Evolutionary conservation across 2,113 vertebrate genomes (phyloP), one percentile per base, ranked within the genome.

Genomic region (Amphiprion ocellaris): DNA sequence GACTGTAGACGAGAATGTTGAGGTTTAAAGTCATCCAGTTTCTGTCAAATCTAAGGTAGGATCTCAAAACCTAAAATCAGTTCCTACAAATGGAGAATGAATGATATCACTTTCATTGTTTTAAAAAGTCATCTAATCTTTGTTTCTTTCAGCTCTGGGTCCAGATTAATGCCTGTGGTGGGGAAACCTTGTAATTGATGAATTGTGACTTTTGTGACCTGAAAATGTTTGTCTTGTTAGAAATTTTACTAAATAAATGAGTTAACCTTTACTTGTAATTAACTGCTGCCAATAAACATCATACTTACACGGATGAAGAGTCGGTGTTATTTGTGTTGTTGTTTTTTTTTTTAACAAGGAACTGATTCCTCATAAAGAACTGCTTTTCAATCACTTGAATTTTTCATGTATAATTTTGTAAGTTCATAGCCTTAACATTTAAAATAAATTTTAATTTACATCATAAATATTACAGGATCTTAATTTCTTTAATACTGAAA

Each of bases 61-160:
- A 39, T n/a, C 33, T 19, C 39, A 41, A 10, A 8, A 33, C 0
- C 0, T 24, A 2, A 28, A n/a, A 23, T 52, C 5, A 61, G 3
- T 23, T 28, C 24, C 15, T 4, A 28, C 2, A 28, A 21, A 10
- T 46, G 21, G 12, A 44, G 1, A 30, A 28, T 44, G 4, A 44
- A 54, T 28, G 21, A 21, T 55, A 30, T 30, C 12, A 53, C 16
- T 21, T 4, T 23, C 39, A 4, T 47, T 0, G 2, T 59, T 70
- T 52, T 69, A 12, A 33, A 21, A 19, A 33, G 10, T 50, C 14
- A 58, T 77, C 4, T 52, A 44, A 30, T 64, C 2, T 63, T 41
- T 69, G 3, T 73, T 49, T 72, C 3, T 86, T 89, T 63, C 81
- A 91, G 87, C 14, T 74, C 41, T 68, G 53, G 2, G 66, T 26